phyloP scores from a whole-genome alignment of 2,888 invertebrate species.

The Plagiodera versicolora region DNA sequence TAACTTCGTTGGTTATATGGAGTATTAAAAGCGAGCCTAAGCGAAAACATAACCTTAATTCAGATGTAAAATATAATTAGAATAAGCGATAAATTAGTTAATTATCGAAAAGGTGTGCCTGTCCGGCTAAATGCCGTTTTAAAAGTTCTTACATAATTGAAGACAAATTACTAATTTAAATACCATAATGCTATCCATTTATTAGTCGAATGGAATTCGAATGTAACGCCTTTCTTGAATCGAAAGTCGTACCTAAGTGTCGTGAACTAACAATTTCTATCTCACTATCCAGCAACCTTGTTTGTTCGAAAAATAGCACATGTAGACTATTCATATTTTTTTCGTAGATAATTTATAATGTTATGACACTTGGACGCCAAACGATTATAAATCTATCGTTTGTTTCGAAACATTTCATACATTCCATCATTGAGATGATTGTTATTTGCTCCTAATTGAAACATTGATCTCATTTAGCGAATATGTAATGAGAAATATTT shows the following conservation, averaged over 20 bases:
- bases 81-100: slow-evolving; percentile 5
- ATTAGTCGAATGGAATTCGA: neutral
- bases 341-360: neutral
- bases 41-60: slow-evolving; percentile 5
- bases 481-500: neutral
- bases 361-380: neutral
- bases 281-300: neutral
- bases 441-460: neutral
- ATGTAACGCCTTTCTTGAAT: neutral
- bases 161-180: slow-evolving; percentile 9
- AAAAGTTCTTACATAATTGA: slow-evolving; percentile 7
- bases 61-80: slow-evolving; percentile 4
- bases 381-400: neutral
- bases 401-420: neutral
- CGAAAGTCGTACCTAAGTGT: neutral
- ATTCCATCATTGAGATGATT: neutral
- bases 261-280: no score
- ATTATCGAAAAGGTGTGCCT: slow-evolving; percentile 4
- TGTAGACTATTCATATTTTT: neutral
- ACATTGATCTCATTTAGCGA: neutral
- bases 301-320: neutral
- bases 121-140: slow-evolving; percentile 8
- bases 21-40: neutral
- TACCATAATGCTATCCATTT: neutral
- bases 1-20: neutral